Conservation (phyloP, 2,888 invertebrate genomes). For the Entomobrya multifasciata region DNA sequence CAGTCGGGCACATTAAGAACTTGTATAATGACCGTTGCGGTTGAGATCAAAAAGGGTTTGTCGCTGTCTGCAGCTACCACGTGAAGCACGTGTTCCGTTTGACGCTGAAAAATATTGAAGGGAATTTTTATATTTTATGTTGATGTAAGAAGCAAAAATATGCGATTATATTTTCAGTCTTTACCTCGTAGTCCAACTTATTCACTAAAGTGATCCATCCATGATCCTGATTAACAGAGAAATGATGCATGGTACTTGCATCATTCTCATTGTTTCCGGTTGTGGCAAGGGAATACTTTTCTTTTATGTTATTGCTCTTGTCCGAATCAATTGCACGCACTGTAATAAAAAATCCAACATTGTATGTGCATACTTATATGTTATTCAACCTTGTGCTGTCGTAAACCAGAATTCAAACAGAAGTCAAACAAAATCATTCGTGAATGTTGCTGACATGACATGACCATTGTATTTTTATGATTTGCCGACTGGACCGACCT, state of each 20-base stretch:
- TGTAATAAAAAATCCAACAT: too few species aligned
- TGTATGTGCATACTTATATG: too few species aligned
- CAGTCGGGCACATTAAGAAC: slow-evolving; percentile 76
- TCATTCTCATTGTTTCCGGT: slow-evolving; percentile 69
- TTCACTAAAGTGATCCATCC: slow-evolving; percentile 79
- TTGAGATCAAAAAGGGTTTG: slow-evolving; percentile 78
- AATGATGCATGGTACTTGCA: slow-evolving; percentile 74
- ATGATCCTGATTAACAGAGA: slow-evolving; percentile 79
- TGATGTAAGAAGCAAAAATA: too few species aligned
- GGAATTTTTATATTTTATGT: slow-evolving; percentile 5
- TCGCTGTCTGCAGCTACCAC: slow-evolving; percentile 78
- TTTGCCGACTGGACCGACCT: too few species aligned
- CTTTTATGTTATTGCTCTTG: slow-evolving; percentile 91
- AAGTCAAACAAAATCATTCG: too few species aligned
- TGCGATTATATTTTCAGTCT: too few species aligned
- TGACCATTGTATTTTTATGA: too few species aligned
- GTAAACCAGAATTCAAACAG: too few species aligned
- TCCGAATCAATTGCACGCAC: slow-evolving; percentile 88
- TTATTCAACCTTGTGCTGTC: too few species aligned
- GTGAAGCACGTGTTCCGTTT: slow-evolving; percentile 76
- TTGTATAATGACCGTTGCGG: slow-evolving; percentile 78
- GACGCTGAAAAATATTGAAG: slow-evolving; percentile 68
- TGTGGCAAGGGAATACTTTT: slow-evolving; percentile 88
- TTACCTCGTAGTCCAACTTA: slow-evolving; percentile 79
- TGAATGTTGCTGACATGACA: slow-evolving; percentile 20